A percentile compares a stretch with the other conserved stretches of the same genome.
Conservation (phyloP, 2,888 invertebrate genomes). For the Melanostoma mellinum region DNA sequence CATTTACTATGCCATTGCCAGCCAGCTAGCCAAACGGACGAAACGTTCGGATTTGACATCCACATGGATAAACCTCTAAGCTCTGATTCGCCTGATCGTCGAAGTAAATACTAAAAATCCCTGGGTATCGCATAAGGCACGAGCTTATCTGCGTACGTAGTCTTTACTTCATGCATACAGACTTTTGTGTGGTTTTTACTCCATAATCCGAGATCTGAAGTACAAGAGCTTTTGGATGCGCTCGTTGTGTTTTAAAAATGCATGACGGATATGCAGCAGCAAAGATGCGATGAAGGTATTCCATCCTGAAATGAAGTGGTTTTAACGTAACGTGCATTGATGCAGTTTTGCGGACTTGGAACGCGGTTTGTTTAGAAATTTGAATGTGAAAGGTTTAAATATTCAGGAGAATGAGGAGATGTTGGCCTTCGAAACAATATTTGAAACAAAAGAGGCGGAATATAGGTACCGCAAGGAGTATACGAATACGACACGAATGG, state of each 20-base stretch:
- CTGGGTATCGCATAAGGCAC: not conserved
- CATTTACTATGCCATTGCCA: slow-evolving; percentile 3
- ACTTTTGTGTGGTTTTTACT: slow-evolving; percentile 26
- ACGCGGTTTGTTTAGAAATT: no score
- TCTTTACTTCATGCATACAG: not conserved
- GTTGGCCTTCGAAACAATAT: no score
- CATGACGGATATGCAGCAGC: slow-evolving; percentile 51
- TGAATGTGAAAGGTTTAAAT: no score
- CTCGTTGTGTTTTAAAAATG: slow-evolving; percentile 65
- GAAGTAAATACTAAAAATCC: slow-evolving; percentile 46
- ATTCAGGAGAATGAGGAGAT: no score
- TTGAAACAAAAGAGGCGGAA: no score
- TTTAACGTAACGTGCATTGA: no score
- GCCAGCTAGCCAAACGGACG: no score
- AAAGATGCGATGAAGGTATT: not conserved
- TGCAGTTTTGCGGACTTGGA: no score
- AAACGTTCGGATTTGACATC: slow-evolving; percentile 25
- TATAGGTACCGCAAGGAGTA: no score
- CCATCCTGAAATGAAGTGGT: no score
- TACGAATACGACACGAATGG: no score
- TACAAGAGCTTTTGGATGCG: slow-evolving; percentile 39
- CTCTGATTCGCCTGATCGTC: slow-evolving; percentile 52
- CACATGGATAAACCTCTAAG: slow-evolving; percentile 27
- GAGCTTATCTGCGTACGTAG: slow-evolving; percentile 3
- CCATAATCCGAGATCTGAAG: not conserved